These are phyloP conservation scores for Drosophila equinoxialis DNA, from an alignment of 1,140 invertebrate genomes.

Conservation along the genomic window DNA sequence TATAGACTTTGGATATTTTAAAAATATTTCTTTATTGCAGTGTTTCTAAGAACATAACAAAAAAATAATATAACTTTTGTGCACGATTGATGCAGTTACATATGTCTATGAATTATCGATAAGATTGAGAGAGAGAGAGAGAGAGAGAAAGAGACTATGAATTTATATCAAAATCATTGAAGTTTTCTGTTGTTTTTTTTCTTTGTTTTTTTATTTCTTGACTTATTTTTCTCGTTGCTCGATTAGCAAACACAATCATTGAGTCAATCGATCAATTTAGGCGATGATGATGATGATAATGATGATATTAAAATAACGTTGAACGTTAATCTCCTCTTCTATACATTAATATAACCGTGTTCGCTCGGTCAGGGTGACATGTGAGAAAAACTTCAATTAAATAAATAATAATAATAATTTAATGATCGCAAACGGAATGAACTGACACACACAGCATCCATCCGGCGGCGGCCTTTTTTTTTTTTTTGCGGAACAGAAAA, in stretches of 20 bases:
- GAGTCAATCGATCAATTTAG: neutral
- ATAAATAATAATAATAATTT: neutral
- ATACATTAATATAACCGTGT: neutral
- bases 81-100: neutral
- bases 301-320: neutral
- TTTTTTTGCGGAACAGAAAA: slow-evolving; percentile 10
- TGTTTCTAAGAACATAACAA: neutral
- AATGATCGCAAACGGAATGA: slow-evolving; percentile 11
- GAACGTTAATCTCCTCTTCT: neutral
- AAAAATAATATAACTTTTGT: neutral
- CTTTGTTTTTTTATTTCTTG: neutral
- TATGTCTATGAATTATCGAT: neutral
- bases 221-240: neutral
- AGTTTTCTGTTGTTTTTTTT: no score
- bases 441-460: neutral
- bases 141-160: neutral
- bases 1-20: slow-evolving; percentile 2
- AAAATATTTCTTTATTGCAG: slow-evolving; percentile 2
- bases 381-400: neutral
- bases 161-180: neutral
- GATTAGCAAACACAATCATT: neutral
- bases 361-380: slow-evolving; percentile 1
- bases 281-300: neutral
- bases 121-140: neutral
- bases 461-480: neutral